Evolutionary conservation across 2,888 invertebrate species (phyloP).

Genomic region (Sisyra nigra): DNA sequence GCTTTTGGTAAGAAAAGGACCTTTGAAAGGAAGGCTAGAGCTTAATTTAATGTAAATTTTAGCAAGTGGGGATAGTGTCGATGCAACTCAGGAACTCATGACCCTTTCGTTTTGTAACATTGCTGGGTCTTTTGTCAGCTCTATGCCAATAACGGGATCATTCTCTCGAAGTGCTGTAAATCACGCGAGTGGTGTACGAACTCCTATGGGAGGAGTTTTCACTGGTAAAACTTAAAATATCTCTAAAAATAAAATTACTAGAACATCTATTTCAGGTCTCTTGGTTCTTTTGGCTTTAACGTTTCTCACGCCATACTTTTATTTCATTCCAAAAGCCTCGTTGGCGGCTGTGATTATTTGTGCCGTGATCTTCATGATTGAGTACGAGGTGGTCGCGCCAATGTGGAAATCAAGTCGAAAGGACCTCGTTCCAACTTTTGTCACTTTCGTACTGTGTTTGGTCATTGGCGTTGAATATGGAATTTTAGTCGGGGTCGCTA

Average conservation of each 20-base stretch:
- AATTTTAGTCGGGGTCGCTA: constrained; percentile 63
- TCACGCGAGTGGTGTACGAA: constrained; percentile 85
- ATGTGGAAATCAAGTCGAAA: constrained; percentile 71
- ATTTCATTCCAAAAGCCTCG: constrained; percentile 76
- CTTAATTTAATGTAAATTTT: constrained; percentile 22
- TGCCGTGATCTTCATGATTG: constrained; percentile 90
- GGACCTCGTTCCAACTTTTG: constrained; percentile 64
- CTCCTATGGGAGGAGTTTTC: constrained; percentile 72
- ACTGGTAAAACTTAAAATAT: constrained; percentile 39
- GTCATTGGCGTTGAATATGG: constrained; percentile 75
- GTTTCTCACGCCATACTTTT: constrained; percentile 76
- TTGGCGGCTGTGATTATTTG: constrained; percentile 87
- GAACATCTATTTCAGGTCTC: constrained; percentile 34
- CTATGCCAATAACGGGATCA: constrained; percentile 83
- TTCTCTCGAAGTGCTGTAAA: constrained; percentile 86
- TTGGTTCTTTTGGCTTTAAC: constrained; percentile 72
- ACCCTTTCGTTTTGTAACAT: constrained; percentile 76
- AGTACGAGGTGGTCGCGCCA: constrained; percentile 73
- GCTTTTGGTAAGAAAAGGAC: constrained; percentile 75
- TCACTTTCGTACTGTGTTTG: constrained; percentile 71
- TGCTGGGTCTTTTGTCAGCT: constrained; percentile 72
- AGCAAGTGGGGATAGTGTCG: constrained; percentile 64
- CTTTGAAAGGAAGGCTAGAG: background rate
- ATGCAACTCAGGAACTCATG: constrained; percentile 79
- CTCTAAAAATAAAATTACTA: too few species aligned